A percentile compares a stretch with the other conserved stretches of the same genome.
Conservation (phyloP, 2,797 vertebrate genomes). For the Acanthis flammea region DNA sequence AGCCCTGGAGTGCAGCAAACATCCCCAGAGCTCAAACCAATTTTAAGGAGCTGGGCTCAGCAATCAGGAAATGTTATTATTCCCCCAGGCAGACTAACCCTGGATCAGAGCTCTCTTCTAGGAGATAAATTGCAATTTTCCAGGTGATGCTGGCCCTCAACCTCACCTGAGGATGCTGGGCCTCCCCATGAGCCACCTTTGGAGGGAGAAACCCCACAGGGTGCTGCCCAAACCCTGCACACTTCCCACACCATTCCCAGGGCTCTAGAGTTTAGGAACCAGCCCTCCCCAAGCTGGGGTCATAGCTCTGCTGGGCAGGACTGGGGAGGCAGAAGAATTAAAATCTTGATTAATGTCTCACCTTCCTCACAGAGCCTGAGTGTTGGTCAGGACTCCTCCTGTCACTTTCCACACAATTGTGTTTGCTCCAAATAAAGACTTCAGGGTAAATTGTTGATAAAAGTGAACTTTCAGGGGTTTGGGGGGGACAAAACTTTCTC, state of each 20-base stretch:
- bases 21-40: not conserved
- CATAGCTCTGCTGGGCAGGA: not conserved
- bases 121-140: not conserved
- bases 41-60: not conserved
- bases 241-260: not conserved
- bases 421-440: not conserved
- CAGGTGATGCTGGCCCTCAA: not conserved
- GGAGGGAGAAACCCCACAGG: not conserved
- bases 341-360: not conserved
- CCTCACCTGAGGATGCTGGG: not conserved
- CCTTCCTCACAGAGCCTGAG: not conserved
- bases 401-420: too few relatives aligned
- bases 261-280: not conserved
- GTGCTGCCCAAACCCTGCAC: not conserved
- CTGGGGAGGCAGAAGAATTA: not conserved
- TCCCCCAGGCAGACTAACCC: not conserved
- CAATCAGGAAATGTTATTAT: accelerated
- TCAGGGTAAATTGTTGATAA: not conserved
- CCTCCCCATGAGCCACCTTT: not conserved
- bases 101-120: not conserved
- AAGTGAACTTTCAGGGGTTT: not conserved
- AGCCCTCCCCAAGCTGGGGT: not conserved
- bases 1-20: not conserved
- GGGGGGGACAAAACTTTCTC: not conserved
- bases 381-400: not conserved